Percentiles rank a stretch among this genome's conserved stretches.
Conservation (phyloP, 30 jellyfish, hydroid and myxozoan species). For the Hydractinia symbiolongicarpus region DNA sequence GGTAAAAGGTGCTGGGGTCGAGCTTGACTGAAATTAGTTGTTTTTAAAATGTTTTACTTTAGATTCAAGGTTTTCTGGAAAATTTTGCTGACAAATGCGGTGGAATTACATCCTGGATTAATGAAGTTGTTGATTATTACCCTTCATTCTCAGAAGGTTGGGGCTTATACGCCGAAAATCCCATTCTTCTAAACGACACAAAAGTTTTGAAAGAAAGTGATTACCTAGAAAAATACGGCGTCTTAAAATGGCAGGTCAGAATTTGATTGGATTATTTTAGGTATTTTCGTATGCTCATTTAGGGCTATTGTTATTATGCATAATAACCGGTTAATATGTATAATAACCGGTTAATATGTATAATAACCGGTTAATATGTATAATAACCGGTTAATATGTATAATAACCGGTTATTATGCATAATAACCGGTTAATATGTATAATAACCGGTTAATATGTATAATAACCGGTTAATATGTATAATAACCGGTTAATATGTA, state of each 20-base stretch:
- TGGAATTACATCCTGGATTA: conserved; percentile 54
- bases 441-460: no score
- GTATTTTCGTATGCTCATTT: neutral
- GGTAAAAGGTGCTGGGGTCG: no score
- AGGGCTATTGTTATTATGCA: no score
- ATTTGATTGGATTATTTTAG: neutral
- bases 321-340: no score
- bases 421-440: no score
- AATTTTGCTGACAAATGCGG: conserved; percentile 68
- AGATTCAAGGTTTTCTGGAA: conserved; percentile 87
- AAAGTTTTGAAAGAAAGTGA: conserved; percentile 35
- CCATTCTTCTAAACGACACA: conserved; percentile 51
- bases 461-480: no score
- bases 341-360: no score
- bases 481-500: no score
- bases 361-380: no score
- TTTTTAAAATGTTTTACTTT: neutral
- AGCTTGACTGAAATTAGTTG: no score
- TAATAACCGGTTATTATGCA: no score
- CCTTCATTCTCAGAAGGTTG: conserved; percentile 84
- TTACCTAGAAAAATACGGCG: conserved; percentile 47
- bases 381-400: no score
- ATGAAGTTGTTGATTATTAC: conserved; percentile 57
- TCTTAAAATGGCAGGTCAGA: conserved; percentile 76
- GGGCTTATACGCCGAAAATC: conserved; percentile 85